Base-by-base conservation (phyloP, 2,797 vertebrate species). In the Oceanodroma leucorhoa region DNA sequence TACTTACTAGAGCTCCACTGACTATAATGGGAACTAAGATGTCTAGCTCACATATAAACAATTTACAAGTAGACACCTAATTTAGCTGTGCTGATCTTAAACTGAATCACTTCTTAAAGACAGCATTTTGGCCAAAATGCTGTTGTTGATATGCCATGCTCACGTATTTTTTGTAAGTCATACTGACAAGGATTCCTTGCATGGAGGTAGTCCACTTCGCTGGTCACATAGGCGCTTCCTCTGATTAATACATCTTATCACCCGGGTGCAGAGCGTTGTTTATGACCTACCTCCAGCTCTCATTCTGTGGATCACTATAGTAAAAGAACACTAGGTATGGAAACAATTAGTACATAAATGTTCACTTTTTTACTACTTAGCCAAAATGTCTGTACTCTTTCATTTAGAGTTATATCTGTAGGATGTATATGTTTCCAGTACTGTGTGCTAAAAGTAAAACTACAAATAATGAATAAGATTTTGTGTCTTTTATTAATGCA, bases 401-500 rank as follows among this genome's bases (percentile, higher is more conserved):
- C 29, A 75, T 88, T 81, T 65, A 83, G 64, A 79, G 29, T 77
- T 95, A 53, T 76, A 72, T 83, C 92, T 93, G 93, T 69, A 36
- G 60, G 67, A 90, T 94, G 76, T 60, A 40, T 87, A 82, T 88
- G 27, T 80, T 71, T 75, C 60, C 84, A 75, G 38, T 67, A 83
- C 78, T 84, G 41, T 82, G 71, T 94, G 34, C 57, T 80, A 94
- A 36, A 93, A 89, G 21, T 81, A 57, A 92, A 95, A 88, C 13
- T 75, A 67, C 94, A 65, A 85, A 67, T 84, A 83, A 50, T 73
- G 34, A 94, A 64, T 82, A 84, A 67, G 62, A 87, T 78, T 87
- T 83, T 89, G 27, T 26, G 75, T 80, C 66, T 87, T 82, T 94
- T 80, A 30, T 48, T 85, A 60, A 57, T 83, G 14, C 38, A 58